Conservation (phyloP, 2,888 invertebrate species). For the Eurois occulta region DNA sequence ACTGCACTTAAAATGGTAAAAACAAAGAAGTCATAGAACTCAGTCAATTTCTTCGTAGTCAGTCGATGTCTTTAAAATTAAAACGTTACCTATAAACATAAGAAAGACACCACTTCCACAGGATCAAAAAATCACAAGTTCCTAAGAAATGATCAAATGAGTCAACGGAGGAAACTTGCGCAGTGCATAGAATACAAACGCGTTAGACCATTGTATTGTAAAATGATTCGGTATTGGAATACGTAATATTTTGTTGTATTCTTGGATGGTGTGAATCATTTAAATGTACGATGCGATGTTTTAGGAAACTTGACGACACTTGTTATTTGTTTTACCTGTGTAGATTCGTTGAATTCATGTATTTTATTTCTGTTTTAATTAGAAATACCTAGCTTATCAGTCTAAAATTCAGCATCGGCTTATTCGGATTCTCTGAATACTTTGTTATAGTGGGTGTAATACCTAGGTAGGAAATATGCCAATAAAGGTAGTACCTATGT, state of each 20-base stretch:
- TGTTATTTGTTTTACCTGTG: slow-evolving; percentile 39
- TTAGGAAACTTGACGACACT: slow-evolving; percentile 57
- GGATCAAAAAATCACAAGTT: slow-evolving; percentile 36
- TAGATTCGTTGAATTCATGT: slow-evolving; percentile 15
- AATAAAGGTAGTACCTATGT: not conserved
- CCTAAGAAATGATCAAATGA: slow-evolving; percentile 74
- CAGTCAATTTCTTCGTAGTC: not conserved
- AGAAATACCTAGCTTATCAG: not conserved
- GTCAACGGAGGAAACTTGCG: slow-evolving; percentile 79
- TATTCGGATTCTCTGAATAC: not conserved
- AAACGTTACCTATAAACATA: slow-evolving; percentile 15
- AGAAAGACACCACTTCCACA: slow-evolving; percentile 46
- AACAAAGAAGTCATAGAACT: not conserved
- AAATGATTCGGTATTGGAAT: slow-evolving; percentile 74
- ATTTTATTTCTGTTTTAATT: slow-evolving; percentile 7
- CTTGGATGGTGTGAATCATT: slow-evolving; percentile 72
- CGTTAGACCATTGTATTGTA: slow-evolving; percentile 77
- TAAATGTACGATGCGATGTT: slow-evolving; percentile 54
- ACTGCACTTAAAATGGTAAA: not conserved
- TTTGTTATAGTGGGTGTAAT: not conserved
- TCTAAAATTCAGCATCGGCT: not conserved
- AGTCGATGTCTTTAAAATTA: slow-evolving; percentile 3
- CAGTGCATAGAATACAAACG: slow-evolving; percentile 77
- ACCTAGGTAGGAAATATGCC: not conserved
- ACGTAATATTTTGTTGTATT: slow-evolving; percentile 67